Conservation (phyloP, 23 tunicate genomes). For the Aplidium turbinatum region DNA sequence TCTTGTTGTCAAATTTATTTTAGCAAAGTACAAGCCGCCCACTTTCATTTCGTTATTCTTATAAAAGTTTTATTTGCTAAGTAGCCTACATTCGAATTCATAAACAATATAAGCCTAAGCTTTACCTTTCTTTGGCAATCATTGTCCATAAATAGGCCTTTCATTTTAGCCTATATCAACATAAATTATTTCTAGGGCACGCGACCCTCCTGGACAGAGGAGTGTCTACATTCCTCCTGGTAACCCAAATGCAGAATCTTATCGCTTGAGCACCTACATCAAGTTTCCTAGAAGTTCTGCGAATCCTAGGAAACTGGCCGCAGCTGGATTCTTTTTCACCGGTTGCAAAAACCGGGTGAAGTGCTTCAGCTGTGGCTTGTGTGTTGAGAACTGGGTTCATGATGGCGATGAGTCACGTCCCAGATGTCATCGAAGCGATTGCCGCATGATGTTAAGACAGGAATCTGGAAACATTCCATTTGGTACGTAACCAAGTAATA, state of each 20-base stretch:
- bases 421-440: slow-evolving; percentile 57
- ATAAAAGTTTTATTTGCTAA: too few relatives aligned
- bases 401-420: slow-evolving; percentile 29
- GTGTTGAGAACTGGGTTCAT: slow-evolving; percentile 48
- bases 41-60: too few relatives aligned
- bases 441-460: slow-evolving; percentile 28
- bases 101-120: too few relatives aligned
- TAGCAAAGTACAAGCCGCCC: too few relatives aligned
- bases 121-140: too few relatives aligned
- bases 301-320: slow-evolving; percentile 32
- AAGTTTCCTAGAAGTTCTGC: slow-evolving; percentile 42
- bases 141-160: too few relatives aligned
- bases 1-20: too few relatives aligned
- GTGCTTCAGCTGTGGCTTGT: slow-evolving; percentile 71
- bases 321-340: slow-evolving; percentile 58
- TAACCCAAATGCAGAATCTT: slow-evolving; percentile 25
- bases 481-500: slow-evolving; percentile 28
- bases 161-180: too few relatives aligned
- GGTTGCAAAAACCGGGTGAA: slow-evolving; percentile 71
- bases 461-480: slow-evolving; percentile 69
- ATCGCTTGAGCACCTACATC: slow-evolving; percentile 47
- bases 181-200: too few relatives aligned
- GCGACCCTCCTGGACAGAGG: slow-evolving; percentile 63
- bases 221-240: slow-evolving; percentile 68
- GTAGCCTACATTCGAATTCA: too few relatives aligned